phyloP scores from a whole-genome alignment of 2,113 vertebrate species.

The Casuarius casuarius region DNA sequence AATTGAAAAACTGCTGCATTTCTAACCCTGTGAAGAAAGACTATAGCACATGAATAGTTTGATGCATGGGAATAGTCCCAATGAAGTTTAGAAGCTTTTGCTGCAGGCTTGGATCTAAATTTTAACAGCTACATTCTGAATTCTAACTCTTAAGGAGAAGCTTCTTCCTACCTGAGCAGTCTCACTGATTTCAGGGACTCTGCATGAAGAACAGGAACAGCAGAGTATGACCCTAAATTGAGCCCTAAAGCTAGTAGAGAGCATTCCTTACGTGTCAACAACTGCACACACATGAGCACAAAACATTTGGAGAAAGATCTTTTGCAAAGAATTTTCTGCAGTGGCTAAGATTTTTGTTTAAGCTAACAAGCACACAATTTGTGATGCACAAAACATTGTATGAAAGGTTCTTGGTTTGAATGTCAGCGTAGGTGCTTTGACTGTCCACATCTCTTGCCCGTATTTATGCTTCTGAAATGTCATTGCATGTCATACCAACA shows the following conservation, averaged over 20 bases:
- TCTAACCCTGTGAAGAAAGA: neutral
- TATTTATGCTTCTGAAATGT: slow-evolving; percentile 49
- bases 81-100: neutral
- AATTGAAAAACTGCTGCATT: neutral
- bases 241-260: neutral
- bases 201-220: neutral
- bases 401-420: slow-evolving; percentile 44
- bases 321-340: neutral
- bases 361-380: neutral
- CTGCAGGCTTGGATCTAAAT: neutral
- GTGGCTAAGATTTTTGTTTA: neutral
- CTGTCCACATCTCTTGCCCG: neutral
- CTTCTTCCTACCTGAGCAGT: neutral
- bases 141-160: neutral
- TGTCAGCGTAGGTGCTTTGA: slow-evolving; percentile 40
- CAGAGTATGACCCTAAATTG: neutral
- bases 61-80: neutral
- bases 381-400: neutral
- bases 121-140: neutral
- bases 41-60: neutral
- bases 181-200: neutral
- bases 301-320: neutral
- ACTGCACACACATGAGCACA: neutral
- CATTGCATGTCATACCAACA: neutral
- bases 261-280: neutral